Percentiles rank a stretch among this genome's conserved stretches.
Conservation (phyloP, 2,888 invertebrate species). For the Acleris cristana region DNA sequence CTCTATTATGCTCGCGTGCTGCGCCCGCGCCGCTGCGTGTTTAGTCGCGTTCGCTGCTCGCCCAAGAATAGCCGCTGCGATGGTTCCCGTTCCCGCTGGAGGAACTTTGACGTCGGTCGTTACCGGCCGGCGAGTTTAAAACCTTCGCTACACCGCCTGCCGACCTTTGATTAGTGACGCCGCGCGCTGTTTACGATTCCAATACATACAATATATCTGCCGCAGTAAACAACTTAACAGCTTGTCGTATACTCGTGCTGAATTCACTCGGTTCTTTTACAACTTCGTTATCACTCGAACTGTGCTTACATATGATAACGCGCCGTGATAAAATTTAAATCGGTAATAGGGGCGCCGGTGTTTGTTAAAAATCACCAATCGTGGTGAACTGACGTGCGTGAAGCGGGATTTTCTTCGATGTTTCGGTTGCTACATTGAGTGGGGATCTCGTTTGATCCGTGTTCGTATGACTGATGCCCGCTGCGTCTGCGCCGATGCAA, state of each 20-base stretch:
- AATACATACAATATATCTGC: conserved; percentile 54
- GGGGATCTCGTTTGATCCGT: conserved; percentile 45
- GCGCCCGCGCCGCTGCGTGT: conserved; percentile 66
- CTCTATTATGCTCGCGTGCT: conserved; percentile 67
- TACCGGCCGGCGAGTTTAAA: conserved; percentile 61
- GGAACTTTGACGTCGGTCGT: conserved; percentile 48
- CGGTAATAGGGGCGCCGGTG: conserved; percentile 45
- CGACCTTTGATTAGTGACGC: conserved; percentile 53
- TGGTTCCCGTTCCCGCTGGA: conserved; percentile 50
- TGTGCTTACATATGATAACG: conserved; percentile 56
- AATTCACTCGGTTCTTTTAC: conserved; percentile 50
- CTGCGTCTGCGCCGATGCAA: conserved; percentile 76
- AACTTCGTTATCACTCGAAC: conserved; percentile 53
- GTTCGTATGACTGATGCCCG: conserved; percentile 66
- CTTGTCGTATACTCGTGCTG: conserved; percentile 56
- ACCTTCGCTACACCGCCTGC: conserved; percentile 48
- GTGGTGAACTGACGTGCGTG: conserved; percentile 26
- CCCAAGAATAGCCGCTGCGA: conserved; percentile 74
- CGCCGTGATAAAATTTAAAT: conserved; percentile 55
- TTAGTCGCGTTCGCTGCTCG: conserved; percentile 78
- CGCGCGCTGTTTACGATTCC: conserved; percentile 52
- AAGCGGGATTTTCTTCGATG: conserved; percentile 8
- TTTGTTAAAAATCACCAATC: conserved; percentile 44
- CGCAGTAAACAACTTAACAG: conserved; percentile 57
- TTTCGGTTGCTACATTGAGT: conserved; percentile 20